phyloP scores from a whole-genome alignment of 1,140 invertebrate genomes.

The Zaprionus ornatus region DNA sequence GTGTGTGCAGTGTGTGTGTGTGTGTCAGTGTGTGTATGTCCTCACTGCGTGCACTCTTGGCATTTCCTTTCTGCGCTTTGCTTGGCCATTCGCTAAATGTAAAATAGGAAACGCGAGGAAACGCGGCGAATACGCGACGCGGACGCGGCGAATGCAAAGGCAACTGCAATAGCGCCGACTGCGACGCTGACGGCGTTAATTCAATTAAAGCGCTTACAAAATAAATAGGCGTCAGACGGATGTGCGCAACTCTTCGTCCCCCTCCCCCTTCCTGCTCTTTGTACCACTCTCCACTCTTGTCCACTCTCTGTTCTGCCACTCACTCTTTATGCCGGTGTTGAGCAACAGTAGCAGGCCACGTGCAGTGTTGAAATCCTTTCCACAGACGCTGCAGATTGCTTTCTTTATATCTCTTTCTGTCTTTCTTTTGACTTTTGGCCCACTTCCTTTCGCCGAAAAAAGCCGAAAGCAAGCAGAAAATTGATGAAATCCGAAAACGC shows the following conservation, averaged over 20 bases:
- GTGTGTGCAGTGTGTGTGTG: neutral
- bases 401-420: neutral
- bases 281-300: neutral
- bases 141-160: slow-evolving; percentile 62
- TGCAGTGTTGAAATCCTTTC: slow-evolving; percentile 40
- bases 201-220: slow-evolving; percentile 73
- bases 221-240: slow-evolving; percentile 50
- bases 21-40: slow-evolving; percentile 51
- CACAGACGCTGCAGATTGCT: slow-evolving; percentile 29
- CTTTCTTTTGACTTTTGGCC: slow-evolving; percentile 20
- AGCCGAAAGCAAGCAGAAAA: slow-evolving; percentile 27
- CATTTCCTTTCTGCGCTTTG: slow-evolving; percentile 44
- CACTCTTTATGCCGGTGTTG: neutral
- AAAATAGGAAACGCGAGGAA: slow-evolving; percentile 63
- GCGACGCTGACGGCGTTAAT: slow-evolving; percentile 66
- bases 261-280: neutral
- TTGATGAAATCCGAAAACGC: slow-evolving; percentile 40
- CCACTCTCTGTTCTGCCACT: neutral
- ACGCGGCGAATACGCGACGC: slow-evolving; percentile 73
- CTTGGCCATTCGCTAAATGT: slow-evolving; percentile 50
- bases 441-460: slow-evolving; percentile 36
- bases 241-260: slow-evolving; percentile 29
- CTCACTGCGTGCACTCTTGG: slow-evolving; percentile 55
- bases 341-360: slow-evolving; percentile 19
- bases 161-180: slow-evolving; percentile 55